These are phyloP conservation scores for Cephalotes varians DNA, from an alignment of 2,888 invertebrate genomes.

Conservation along the genomic window DNA sequence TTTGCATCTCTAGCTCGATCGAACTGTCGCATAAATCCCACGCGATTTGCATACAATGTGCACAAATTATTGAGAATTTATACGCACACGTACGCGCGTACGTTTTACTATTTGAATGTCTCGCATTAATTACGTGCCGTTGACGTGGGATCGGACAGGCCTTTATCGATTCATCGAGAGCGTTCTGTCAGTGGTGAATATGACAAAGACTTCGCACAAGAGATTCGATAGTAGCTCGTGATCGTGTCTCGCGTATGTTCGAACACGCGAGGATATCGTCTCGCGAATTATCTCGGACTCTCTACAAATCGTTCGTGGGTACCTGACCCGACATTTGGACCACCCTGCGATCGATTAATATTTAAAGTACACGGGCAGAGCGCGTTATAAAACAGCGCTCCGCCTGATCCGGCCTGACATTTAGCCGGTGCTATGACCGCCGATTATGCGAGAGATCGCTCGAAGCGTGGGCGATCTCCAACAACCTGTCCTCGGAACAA, in stretches of 20 bases:
- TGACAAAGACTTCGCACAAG: constrained; percentile 10
- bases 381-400: constrained; percentile 50
- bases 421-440: constrained; percentile 64
- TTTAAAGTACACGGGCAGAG: constrained; percentile 69
- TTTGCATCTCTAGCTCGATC: constrained; percentile 40
- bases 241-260: constrained; percentile 9
- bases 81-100: constrained; percentile 13
- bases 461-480: constrained; percentile 74
- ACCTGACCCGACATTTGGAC: constrained; percentile 72
- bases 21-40: constrained; percentile 48
- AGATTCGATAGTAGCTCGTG: constrained; percentile 21
- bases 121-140: constrained; percentile 38
- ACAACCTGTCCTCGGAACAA: constrained; percentile 77
- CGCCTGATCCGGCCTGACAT: constrained; percentile 71
- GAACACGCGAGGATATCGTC: constrained; percentile 14
- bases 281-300: constrained; percentile 8
- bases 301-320: background rate
- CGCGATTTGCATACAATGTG: constrained; percentile 48
- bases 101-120: constrained; percentile 15
- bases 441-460: constrained; percentile 70
- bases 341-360: constrained; percentile 81
- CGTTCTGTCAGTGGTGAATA: constrained; percentile 6
- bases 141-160: constrained; percentile 33
- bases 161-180: constrained; percentile 40
- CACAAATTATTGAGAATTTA: constrained; percentile 52